These are phyloP conservation scores for Seira ritae DNA, from an alignment of 2,888 invertebrate species.

Conservation along the genomic window DNA sequence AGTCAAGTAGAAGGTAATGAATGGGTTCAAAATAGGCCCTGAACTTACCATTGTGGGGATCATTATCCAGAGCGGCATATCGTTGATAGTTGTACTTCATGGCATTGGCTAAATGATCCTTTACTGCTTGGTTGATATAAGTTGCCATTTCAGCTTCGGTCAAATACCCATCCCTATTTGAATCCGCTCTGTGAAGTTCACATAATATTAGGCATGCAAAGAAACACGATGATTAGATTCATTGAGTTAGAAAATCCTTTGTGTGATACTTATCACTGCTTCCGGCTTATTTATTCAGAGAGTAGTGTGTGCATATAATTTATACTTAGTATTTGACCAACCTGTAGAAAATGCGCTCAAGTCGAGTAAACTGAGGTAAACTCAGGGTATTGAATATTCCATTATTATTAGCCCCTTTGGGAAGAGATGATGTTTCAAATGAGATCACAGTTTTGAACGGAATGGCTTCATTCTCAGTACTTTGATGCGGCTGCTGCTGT, in stretches of 20 bases:
- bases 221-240: too few species aligned
- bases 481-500: constrained; percentile 15
- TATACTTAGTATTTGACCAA: too few species aligned
- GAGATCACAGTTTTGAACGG: constrained; percentile 58
- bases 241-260: too few species aligned
- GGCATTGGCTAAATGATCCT: constrained; percentile 83
- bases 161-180: constrained; percentile 79
- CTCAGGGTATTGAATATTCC: constrained; percentile 52
- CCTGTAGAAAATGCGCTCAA: constrained; percentile 63
- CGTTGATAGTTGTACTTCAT: constrained; percentile 82
- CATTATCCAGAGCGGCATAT: constrained; percentile 82
- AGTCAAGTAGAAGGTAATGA: neutral
- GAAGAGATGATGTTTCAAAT: constrained; percentile 52
- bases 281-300: too few species aligned
- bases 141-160: constrained; percentile 81
- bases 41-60: constrained; percentile 80
- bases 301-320: too few species aligned
- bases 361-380: constrained; percentile 50
- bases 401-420: constrained; percentile 46
- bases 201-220: too few species aligned
- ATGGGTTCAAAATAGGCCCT: neutral
- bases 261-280: too few species aligned
- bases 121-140: constrained; percentile 83
- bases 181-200: constrained; percentile 79
- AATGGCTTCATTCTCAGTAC: constrained; percentile 48